Evolutionary conservation across 2,797 vertebrate genomes (phyloP), one percentile per base, ranked within the genome.

Genomic region (Rallus crepitans): DNA sequence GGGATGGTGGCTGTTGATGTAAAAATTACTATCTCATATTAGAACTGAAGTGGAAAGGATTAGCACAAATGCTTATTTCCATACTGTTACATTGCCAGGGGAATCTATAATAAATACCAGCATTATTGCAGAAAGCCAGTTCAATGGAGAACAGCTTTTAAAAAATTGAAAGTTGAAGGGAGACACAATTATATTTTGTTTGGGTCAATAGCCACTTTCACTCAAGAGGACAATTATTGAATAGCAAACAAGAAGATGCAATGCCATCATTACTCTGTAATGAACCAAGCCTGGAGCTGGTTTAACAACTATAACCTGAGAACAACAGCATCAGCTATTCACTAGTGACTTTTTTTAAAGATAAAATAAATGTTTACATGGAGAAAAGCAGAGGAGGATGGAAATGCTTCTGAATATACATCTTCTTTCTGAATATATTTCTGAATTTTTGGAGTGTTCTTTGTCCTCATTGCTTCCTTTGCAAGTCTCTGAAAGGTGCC

Each of bases 231-330:
- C 64, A 80, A 65, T 77, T 96, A 93, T 13, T 93, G 87, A 92
- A 84, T 23, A 90, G 65, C 81, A 94, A 96, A 94, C 28, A 89
- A 69, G 89, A 93, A 79, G 88, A 76, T 93, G 45, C 78, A 94
- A 92, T 91, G 60, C 72, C 79, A 68, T 77, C 89, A 72, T 88
- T 76, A 90, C 61, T 83, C 7, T 2, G 37, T 84, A 95, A 95
- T 65, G 70, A 95, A 84, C 70, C 33, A 69, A 87, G 80, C 53
- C 81, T 76, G 57, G 77, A 94, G 80, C 47, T 80, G 28, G 50
- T 77, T 94, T 80, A 93, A 59, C 65, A 88, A n/a, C 85, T 79
- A 33, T 82, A 79, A 86, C 80, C 59, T 71, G 52, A 39, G 60
- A 88, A 79, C 40, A 89, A 15, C 59, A 85, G 47, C 57, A 70